Percentiles rank a stretch among this genome's conserved stretches.
These are phyloP conservation scores for Electrona antarctica DNA, from an alignment of 2,113 vertebrate species.

Conservation along the genomic window DNA sequence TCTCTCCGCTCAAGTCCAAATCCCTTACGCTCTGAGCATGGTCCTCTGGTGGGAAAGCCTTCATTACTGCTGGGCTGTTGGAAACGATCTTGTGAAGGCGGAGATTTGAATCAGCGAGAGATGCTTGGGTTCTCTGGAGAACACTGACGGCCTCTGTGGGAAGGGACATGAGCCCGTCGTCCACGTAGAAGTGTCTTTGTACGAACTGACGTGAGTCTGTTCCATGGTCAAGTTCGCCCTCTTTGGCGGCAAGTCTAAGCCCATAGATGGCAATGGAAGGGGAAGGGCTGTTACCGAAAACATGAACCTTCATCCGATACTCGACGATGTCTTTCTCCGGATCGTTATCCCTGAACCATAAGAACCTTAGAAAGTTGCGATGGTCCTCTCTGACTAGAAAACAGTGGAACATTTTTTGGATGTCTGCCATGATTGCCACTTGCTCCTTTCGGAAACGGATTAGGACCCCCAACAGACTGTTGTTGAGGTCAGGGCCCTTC, in stretches of 20 bases:
- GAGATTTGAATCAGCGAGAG: background rate
- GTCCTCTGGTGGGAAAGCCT: slow-evolving; percentile 5
- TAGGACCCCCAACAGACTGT: slow-evolving; percentile 22
- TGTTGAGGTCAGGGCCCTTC: slow-evolving; percentile 38
- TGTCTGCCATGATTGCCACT: slow-evolving; percentile 21
- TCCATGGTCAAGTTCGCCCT: background rate
- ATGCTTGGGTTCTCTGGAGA: background rate
- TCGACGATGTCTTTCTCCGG: background rate
- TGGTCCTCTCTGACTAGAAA: slow-evolving; percentile 20
- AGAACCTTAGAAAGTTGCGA: background rate
- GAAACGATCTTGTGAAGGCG: slow-evolving; percentile 12
- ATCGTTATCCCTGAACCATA: no score
- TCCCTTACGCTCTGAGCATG: background rate
- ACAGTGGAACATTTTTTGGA: slow-evolving; percentile 41
- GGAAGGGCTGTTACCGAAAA: slow-evolving; percentile 15
- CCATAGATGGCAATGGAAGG: slow-evolving; percentile 34
- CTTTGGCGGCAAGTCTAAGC: background rate
- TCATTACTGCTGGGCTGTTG: background rate
- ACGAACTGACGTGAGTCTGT: background rate
- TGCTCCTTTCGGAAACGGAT: slow-evolving; percentile 27
- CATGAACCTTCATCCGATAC: slow-evolving; percentile 7
- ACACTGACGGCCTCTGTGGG: background rate
- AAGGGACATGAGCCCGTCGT: slow-evolving; percentile 1
- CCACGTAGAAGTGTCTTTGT: slow-evolving; percentile 6
- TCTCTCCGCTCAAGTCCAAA: background rate